Evolutionary conservation across 2,888 invertebrate species (phyloP), one percentile per base, ranked within the genome.

Genomic region (Microctonus brassicae): DNA sequence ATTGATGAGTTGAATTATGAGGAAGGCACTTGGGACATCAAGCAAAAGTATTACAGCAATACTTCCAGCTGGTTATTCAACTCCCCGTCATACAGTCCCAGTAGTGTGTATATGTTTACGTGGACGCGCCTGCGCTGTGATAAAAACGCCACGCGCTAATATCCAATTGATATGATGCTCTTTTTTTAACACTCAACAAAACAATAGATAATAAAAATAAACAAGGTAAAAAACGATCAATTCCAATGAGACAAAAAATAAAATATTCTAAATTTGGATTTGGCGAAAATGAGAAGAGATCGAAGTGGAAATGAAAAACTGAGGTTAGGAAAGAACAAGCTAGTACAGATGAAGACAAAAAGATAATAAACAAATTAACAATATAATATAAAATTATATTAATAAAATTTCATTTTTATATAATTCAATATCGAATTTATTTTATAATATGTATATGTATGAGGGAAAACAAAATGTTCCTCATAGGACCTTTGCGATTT

Each of bases 191-290:
- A 0, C 73, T 53, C 5, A 24, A 52, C 5, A 89, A 64, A 11
- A 13, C 11, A 0, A 17, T 69, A 2, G 72, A 78, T 39, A 75
- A 87, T 80, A 79, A 80, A 80, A 77, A 87, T 13, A 89, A 87
- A 29, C 79, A 70, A 20, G 11, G n/a, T 0, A n/a, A 61, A 6
- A 73, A 80, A 36, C 75, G 86, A 81, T 79, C 81, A 80, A 75
- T 88, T 52, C 76, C 87, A 11, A 89, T 89, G 9, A 92, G 90
- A 85, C 89, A 94, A 76, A 90, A 92, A 75, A 89, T 90, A 81
- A 96, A 95, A 84, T 93, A 97, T 84, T 90, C 93, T 70, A 97
- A 95, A 86, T 99, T 94, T 88, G 98, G 99, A 0, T 97, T 95
- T 88, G 98, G 99, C n/a, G 7, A 87, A 84, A 74, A 80, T 81